A percentile compares a stretch with the other conserved stretches of the same genome.
phyloP scores from a whole-genome alignment of 2,888 invertebrate species.

The Furcula furcula region DNA sequence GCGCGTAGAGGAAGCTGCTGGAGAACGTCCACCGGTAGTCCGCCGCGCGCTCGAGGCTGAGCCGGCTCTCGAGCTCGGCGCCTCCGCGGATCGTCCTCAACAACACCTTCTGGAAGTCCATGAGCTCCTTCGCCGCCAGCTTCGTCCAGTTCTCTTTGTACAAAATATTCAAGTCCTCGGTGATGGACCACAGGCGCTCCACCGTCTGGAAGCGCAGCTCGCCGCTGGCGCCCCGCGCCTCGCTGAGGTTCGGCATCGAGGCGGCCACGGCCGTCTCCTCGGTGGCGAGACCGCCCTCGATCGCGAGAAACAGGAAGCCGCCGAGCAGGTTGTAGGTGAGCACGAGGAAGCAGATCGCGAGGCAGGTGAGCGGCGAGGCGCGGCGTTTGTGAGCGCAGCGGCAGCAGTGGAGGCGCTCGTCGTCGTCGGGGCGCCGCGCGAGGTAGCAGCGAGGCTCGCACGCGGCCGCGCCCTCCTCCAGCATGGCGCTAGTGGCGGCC shows the following conservation, averaged over 20 bases:
- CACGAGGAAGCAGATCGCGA: constrained; percentile 92
- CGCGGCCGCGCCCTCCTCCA: constrained; percentile 15
- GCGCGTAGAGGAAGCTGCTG: constrained; percentile 94
- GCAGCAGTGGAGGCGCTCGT: constrained; percentile 60
- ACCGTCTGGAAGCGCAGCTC: constrained; percentile 87
- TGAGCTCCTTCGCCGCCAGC: constrained; percentile 92
- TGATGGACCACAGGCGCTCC: constrained; percentile 91
- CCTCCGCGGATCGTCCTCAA: constrained; percentile 71
- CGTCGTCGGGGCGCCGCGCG: constrained; percentile 27
- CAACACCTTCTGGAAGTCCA: constrained; percentile 88
- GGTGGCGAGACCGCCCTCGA: constrained; percentile 85
- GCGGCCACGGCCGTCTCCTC: constrained; percentile 84
- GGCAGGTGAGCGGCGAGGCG: constrained; percentile 87
- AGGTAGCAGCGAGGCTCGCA: constrained; percentile 44
- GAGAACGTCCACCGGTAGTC: constrained; percentile 94
- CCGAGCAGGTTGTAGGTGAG: constrained; percentile 95
- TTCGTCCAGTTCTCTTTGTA: constrained; percentile 96
- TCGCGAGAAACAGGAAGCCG: constrained; percentile 93
- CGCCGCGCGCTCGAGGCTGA: constrained; percentile 46
- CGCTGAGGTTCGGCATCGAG: constrained; percentile 83
- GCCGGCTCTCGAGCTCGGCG: constrained; percentile 54
- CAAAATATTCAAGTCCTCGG: constrained; percentile 93
- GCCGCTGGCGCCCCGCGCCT: constrained; percentile 70
- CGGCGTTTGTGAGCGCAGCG: constrained; percentile 65
- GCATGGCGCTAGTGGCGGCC: not conserved